phyloP scores from a whole-genome alignment of 2,797 vertebrate genomes.

The Falco novaeseelandiae region DNA sequence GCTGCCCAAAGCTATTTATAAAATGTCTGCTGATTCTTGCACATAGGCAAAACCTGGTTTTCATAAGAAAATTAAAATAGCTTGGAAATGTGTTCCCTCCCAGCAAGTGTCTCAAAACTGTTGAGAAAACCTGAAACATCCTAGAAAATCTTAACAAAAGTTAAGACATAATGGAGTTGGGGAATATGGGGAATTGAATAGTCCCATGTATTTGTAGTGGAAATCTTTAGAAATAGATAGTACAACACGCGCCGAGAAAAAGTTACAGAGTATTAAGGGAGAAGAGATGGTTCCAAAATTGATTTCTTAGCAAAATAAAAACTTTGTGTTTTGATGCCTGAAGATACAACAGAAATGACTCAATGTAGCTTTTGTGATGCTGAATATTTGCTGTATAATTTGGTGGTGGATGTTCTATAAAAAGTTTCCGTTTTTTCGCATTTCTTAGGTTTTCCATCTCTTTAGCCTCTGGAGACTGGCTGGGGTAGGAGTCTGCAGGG shows the following conservation, averaged over 20 bases:
- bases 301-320: neutral
- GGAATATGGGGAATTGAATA: neutral
- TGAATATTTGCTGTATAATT: neutral
- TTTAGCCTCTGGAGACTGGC: neutral
- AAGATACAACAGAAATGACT: neutral
- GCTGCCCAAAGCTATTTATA: constrained; percentile 61
- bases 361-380: neutral
- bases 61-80: constrained; percentile 32
- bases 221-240: neutral
- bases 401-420: neutral
- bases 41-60: neutral
- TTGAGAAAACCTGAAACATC: neutral
- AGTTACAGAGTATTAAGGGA: neutral
- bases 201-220: neutral
- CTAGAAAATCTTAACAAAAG: neutral
- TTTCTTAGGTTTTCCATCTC: neutral
- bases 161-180: neutral
- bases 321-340: neutral
- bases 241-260: neutral
- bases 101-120: neutral
- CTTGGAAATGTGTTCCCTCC: neutral
- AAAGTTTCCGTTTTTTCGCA: neutral
- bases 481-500: neutral
- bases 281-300: neutral
- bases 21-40: constrained; percentile 30